Base-by-base conservation (phyloP, 2,797 vertebrate genomes). In the Schizopygopsis pylzovi region DNA sequence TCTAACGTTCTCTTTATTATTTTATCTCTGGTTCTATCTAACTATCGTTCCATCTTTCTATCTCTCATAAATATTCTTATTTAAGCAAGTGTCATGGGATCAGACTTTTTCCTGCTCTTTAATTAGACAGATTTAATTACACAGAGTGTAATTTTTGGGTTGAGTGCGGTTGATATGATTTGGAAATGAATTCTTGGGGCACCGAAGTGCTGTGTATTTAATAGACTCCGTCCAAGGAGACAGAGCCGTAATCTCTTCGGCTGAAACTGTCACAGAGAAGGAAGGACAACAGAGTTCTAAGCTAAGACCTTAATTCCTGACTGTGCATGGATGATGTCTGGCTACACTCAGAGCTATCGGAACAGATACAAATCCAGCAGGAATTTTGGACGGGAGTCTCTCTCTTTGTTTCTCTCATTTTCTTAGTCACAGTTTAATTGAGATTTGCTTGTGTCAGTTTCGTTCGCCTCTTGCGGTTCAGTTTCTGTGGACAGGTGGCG, bases 91-190 rank as follows among this genome's bases (percentile, higher is more conserved):
- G 90, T 93, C 93, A 92, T 88, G 93, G 93, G 92, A 93, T 91
- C 79, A 82, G 90, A 91, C 89, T 90, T 93, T 75, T 91, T 88
- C 88, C 88, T 90, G 91, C 63, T 93, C 80, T 89, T 94, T 94
- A 95, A 95, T 95, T 95, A 94, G 90, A 91, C 84, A 91, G 91
- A 90, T 94, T 93, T 94, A 95, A 96, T 95, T 95, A 94, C 93
- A 90, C 88, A 89, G 86, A 92, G 90, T 93, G 90, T 91, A 91
- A 94, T 94, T 93, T 94, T 90, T 92, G 91, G 91, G 91, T 91
- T 92, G 92, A 93, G 86, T 89, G 89, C 90, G 91, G 90, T 86
- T 89, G 77, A 89, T 91, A 80, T 59, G 67, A 90, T 91, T 87
- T 89, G 89, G 91, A 93, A 93, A 92, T 92, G 49, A 83, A 76